These are phyloP conservation scores for Holacanthus passer DNA, from an alignment of 2,113 vertebrate species.

Conservation along the genomic window DNA sequence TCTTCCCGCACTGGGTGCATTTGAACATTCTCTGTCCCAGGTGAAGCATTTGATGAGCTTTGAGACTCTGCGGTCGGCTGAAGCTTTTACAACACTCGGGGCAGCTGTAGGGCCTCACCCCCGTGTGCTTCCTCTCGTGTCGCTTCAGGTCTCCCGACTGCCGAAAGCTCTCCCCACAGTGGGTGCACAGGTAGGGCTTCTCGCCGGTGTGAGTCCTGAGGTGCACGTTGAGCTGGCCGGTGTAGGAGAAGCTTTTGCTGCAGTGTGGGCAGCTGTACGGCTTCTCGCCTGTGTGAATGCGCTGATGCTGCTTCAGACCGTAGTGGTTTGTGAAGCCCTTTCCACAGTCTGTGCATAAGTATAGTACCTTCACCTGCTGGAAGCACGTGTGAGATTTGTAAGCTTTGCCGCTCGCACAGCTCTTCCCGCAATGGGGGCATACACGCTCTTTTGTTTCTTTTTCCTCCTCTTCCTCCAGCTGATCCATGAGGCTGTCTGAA, in stretches of 20 bases:
- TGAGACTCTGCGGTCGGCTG: slow-evolving; percentile 85
- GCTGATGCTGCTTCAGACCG: slow-evolving; percentile 84
- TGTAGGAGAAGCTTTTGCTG: slow-evolving; percentile 81
- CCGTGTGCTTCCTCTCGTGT: slow-evolving; percentile 86
- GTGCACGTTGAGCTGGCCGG: slow-evolving; percentile 85
- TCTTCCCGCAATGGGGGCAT: slow-evolving; percentile 77
- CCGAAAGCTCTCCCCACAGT: slow-evolving; percentile 86
- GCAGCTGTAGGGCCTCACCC: slow-evolving; percentile 82
- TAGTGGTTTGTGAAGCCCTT: slow-evolving; percentile 84
- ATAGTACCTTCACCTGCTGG: slow-evolving; percentile 77
- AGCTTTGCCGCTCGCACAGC: slow-evolving; percentile 59
- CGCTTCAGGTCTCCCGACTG: slow-evolving; percentile 85
- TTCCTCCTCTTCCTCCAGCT: slow-evolving; percentile 21
- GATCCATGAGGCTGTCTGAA: slow-evolving; percentile 12
- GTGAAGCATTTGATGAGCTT: slow-evolving; percentile 85
- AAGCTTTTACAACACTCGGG: slow-evolving; percentile 84
- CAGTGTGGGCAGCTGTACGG: slow-evolving; percentile 82
- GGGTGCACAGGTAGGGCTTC: slow-evolving; percentile 85
- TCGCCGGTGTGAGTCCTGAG: slow-evolving; percentile 85
- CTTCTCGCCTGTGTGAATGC: slow-evolving; percentile 85
- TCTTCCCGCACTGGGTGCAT: slow-evolving; percentile 83
- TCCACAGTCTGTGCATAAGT: slow-evolving; percentile 83
- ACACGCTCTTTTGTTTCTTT: slow-evolving; percentile 31
- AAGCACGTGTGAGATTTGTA: slow-evolving; percentile 81
- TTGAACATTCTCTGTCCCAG: slow-evolving; percentile 83